phyloP scores from a whole-genome alignment of 2,888 invertebrate species.

The Agrilus mali region DNA sequence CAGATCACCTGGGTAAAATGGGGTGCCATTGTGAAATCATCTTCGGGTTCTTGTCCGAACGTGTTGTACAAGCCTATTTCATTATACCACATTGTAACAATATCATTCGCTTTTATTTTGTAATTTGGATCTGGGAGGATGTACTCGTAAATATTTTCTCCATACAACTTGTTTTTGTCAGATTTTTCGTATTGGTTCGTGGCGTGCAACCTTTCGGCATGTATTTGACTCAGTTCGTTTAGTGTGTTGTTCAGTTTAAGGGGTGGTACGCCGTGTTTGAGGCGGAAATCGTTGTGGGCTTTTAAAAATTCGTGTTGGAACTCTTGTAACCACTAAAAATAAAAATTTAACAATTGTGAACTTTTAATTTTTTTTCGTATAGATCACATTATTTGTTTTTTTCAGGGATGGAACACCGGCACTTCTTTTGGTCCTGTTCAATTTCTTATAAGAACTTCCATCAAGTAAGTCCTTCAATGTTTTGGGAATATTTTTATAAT shows the following conservation, averaged over 20 bases:
- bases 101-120: constrained; percentile 51
- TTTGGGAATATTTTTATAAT: too few relatives aligned
- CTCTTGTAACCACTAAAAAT: constrained; percentile 11
- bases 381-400: too few relatives aligned
- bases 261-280: constrained; percentile 44
- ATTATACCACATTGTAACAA: constrained; percentile 63
- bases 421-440: too few relatives aligned
- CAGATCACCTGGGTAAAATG: constrained; percentile 69
- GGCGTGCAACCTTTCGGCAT: constrained; percentile 56
- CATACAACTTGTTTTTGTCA: constrained; percentile 41
- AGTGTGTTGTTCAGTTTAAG: constrained; percentile 44
- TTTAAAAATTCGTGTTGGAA: constrained; percentile 37
- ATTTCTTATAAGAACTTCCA: too few relatives aligned
- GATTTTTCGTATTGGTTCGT: constrained; percentile 42
- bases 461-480: too few relatives aligned
- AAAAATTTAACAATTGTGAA: too few relatives aligned
- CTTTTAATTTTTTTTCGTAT: too few relatives aligned
- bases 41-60: constrained; percentile 52
- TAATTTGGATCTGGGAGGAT: constrained; percentile 51
- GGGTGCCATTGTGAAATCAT: constrained; percentile 45
- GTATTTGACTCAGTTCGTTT: constrained; percentile 50
- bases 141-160: constrained; percentile 58
- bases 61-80: constrained; percentile 57
- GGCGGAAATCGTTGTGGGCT: constrained; percentile 48
- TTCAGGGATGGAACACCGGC: too few relatives aligned